A percentile compares a stretch with the other conserved stretches of the same genome.
phyloP scores from a whole-genome alignment of 2,888 invertebrate species.

The Eristalis arbustorum region DNA sequence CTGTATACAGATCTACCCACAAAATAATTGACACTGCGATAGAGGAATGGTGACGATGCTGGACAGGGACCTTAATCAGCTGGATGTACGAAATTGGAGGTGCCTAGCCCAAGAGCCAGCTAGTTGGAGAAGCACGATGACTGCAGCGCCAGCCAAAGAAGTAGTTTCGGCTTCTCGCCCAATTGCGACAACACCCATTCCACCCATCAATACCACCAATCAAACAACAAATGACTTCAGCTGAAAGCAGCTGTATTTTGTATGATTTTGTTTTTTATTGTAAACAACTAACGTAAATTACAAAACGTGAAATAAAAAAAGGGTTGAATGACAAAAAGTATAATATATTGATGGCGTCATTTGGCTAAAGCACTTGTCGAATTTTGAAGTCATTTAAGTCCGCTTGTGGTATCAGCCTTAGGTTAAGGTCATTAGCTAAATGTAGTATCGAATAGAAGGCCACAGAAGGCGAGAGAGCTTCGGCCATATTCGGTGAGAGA shows the following conservation, averaged over 20 bases:
- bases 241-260: conserved; percentile 38
- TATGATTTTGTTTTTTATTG: conserved; percentile 15
- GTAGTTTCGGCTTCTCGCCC: too few species aligned
- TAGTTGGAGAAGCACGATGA: too few species aligned
- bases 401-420: conserved; percentile 82
- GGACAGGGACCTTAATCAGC: too few species aligned
- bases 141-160: too few species aligned
- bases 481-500: conserved; percentile 84
- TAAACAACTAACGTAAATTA: conserved; percentile 37
- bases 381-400: conserved; percentile 82
- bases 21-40: too few species aligned
- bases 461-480: conserved; percentile 88
- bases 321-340: conserved; percentile 26
- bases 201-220: too few species aligned
- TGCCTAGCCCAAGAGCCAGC: too few species aligned
- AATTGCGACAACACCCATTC: too few species aligned
- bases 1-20: too few species aligned
- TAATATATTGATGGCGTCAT: background rate
- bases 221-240: background rate
- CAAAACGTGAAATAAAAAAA: conserved; percentile 16
- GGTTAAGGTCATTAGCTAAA: conserved; percentile 89
- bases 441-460: conserved; percentile 91
- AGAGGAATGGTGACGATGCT: too few species aligned
- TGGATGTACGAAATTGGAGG: too few species aligned
- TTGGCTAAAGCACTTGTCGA: conserved; percentile 74